Percentiles rank a stretch among this genome's conserved stretches.
These are phyloP conservation scores for Orestias chungarensis DNA, from an alignment of 2,797 vertebrate genomes.

Conservation along the genomic window DNA sequence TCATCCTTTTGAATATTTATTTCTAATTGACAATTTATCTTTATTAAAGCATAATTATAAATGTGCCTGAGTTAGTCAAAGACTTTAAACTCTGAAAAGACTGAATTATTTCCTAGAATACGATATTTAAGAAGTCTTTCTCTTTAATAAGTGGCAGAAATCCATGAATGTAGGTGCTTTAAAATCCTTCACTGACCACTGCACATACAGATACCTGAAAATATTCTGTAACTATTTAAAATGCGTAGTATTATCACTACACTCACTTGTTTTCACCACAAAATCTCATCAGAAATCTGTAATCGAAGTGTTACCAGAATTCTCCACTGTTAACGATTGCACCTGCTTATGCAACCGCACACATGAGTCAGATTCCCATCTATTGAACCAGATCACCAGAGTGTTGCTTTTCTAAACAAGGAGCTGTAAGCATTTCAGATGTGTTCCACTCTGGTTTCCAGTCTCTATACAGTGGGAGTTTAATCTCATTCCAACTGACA, in stretches of 20 bases:
- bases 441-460: slow-evolving; percentile 71
- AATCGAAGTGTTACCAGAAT: slow-evolving; percentile 17
- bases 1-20: neutral
- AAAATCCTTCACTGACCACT: neutral
- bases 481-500: slow-evolving; percentile 81
- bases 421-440: slow-evolving; percentile 74
- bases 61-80: neutral
- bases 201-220: neutral
- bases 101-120: neutral
- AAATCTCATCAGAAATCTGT: neutral
- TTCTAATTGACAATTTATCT: neutral
- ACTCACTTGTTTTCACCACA: neutral
- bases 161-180: too few relatives aligned
- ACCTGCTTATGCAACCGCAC: slow-evolving; percentile 73
- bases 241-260: neutral
- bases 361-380: slow-evolving; percentile 76
- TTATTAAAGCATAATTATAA: neutral
- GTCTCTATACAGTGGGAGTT: slow-evolving; percentile 77
- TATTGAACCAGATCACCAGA: slow-evolving; percentile 68
- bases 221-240: neutral
- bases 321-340: slow-evolving; percentile 62
- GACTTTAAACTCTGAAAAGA: neutral
- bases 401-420: slow-evolving; percentile 66
- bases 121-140: neutral
- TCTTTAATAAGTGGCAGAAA: neutral